These are phyloP conservation scores for Chunga burmeisteri DNA, from an alignment of 2,113 vertebrate genomes.

Conservation along the genomic window DNA sequence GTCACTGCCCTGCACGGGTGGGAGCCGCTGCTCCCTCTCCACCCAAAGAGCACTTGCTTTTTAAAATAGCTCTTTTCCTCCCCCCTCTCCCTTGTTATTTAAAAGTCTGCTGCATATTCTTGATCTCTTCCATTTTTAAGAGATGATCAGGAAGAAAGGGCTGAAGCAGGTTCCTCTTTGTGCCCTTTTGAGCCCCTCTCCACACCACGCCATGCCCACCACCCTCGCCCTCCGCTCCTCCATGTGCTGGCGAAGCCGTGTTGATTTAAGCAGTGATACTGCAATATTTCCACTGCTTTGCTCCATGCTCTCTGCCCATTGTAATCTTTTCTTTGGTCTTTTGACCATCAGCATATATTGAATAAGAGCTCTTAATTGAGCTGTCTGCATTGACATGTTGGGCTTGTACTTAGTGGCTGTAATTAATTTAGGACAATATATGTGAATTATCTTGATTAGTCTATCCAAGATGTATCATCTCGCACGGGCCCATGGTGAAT, in stretches of 20 bases:
- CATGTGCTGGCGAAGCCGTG: accelerated
- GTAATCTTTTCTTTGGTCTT: conserved; percentile 31
- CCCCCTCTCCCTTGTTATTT: neutral
- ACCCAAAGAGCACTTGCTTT: neutral
- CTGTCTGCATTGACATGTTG: conserved; percentile 45
- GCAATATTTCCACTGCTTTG: neutral
- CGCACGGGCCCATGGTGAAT: neutral
- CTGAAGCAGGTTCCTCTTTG: neutral
- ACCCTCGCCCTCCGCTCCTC: neutral
- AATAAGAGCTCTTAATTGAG: conserved; percentile 55
- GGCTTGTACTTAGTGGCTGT: conserved; percentile 57
- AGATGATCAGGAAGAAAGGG: neutral
- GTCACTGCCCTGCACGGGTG: accelerated
- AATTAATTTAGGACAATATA: conserved; percentile 65
- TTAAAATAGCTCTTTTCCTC: neutral
- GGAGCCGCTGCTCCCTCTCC: neutral
- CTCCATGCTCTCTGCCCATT: neutral
- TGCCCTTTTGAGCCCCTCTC: neutral
- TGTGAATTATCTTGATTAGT: conserved; percentile 59
- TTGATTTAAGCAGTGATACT: neutral
- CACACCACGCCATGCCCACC: neutral
- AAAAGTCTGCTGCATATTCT: neutral
- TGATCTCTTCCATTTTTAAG: neutral
- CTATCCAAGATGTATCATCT: conserved; percentile 47
- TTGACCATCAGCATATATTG: conserved; percentile 32